These are phyloP conservation scores for Hylaeus anthracinus DNA, from an alignment of 1,140 invertebrate species.

Conservation along the genomic window DNA sequence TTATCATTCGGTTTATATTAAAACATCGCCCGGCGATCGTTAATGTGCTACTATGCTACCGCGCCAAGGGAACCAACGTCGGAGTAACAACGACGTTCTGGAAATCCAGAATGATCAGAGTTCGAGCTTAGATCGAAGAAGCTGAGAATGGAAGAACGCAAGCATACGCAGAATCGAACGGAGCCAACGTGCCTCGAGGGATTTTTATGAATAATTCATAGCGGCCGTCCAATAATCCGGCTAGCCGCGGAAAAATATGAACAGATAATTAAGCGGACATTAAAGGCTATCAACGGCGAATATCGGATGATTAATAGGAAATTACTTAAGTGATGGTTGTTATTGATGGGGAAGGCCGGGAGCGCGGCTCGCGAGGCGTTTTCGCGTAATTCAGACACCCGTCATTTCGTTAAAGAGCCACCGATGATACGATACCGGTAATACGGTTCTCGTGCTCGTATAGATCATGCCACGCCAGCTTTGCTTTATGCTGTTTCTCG, in stretches of 20 bases:
- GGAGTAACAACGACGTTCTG: no score
- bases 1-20: no score
- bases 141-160: no score
- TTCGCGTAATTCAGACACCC: not conserved
- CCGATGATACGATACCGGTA: not conserved
- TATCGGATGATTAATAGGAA: constrained; percentile 38
- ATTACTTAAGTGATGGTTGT: constrained; percentile 41
- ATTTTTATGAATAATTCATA: constrained; percentile 47
- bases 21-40: no score
- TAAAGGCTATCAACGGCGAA: not conserved
- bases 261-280: constrained; percentile 47
- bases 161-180: no score
- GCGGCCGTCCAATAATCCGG: not conserved
- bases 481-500: not conserved
- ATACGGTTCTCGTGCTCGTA: not conserved
- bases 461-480: not conserved
- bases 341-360: not conserved
- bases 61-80: no score
- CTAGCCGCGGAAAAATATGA: constrained; percentile 13
- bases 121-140: no score
- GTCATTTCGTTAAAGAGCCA: not conserved
- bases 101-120: no score
- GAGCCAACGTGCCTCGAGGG: not conserved
- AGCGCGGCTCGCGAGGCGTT: not conserved
- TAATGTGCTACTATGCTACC: no score